Conservation (phyloP, 2,888 invertebrate species). For the Spatulosminthurus flaviceps region DNA sequence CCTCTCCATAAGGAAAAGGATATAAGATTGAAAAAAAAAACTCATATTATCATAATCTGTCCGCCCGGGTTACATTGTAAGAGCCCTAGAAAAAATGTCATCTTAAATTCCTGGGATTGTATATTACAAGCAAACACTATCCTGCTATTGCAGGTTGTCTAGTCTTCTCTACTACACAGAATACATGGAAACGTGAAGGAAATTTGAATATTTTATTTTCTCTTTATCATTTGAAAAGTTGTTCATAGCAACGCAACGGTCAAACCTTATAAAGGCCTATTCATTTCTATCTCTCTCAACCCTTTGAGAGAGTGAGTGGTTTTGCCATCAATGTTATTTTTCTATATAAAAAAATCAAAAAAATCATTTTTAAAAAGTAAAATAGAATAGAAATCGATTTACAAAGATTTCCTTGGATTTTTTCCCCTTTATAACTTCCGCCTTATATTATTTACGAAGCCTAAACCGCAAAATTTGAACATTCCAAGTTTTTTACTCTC, state of each 20-base stretch:
- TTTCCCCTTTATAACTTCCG: neutral
- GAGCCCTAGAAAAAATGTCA: constrained; percentile 13
- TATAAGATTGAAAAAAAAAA: neutral
- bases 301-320: no score
- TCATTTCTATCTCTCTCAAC: no score
- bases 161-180: no score
- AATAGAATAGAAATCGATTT: neutral
- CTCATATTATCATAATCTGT: constrained; percentile 13
- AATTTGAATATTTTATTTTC: constrained; percentile 20
- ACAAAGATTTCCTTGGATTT: no score
- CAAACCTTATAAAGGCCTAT: neutral
- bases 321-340: no score
- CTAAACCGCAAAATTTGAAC: neutral
- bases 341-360: no score
- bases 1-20: neutral
- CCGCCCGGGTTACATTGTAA: neutral
- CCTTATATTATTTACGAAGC: neutral
- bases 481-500: neutral
- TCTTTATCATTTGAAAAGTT: neutral
- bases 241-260: neutral
- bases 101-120: constrained; percentile 10
- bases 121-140: neutral
- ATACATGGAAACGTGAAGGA: neutral
- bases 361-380: no score
- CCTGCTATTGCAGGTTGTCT: neutral